Evolutionary conservation across 2,113 vertebrate genomes (phyloP).

Genomic region (Triplophysa siluroides): DNA sequence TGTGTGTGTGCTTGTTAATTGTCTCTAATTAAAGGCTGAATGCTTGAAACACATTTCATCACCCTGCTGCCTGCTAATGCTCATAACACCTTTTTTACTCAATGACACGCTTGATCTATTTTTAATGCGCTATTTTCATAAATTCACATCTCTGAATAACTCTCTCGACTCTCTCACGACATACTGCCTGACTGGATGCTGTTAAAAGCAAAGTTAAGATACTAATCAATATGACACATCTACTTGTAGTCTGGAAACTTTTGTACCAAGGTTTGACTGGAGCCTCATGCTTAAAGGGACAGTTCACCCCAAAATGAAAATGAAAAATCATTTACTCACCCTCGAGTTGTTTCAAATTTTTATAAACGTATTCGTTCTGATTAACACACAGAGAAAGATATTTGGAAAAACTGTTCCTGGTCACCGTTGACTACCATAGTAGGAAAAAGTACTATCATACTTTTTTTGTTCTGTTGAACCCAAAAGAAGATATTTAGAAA

Average conservation of each 20-base stretch:
- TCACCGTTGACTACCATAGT: no score
- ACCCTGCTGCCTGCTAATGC: constrained; percentile 14
- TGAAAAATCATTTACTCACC: no score
- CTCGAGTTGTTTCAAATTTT: no score
- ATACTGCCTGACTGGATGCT: constrained; percentile 20
- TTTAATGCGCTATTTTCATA: constrained; percentile 48
- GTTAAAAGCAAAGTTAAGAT: neutral
- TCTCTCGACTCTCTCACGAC: constrained; percentile 18
- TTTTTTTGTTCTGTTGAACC: no score
- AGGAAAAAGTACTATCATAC: no score
- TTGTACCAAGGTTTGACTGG: neutral
- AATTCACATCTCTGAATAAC: constrained; percentile 16
- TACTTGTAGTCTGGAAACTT: neutral
- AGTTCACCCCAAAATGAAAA: no score
- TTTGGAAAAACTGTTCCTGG: no score
- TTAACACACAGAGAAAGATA: no score
- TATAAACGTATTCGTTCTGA: no score
- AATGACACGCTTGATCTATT: constrained; percentile 53
- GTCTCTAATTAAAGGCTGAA: constrained; percentile 38
- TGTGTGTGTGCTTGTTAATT: constrained; percentile 4
- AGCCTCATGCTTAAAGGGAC: no score
- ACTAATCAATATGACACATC: neutral
- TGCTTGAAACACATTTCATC: constrained; percentile 31
- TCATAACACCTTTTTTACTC: constrained; percentile 9
- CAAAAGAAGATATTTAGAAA: no score